Evolutionary conservation across 1,140 invertebrate species (phyloP).

Genomic region (Colletes latitarsis): DNA sequence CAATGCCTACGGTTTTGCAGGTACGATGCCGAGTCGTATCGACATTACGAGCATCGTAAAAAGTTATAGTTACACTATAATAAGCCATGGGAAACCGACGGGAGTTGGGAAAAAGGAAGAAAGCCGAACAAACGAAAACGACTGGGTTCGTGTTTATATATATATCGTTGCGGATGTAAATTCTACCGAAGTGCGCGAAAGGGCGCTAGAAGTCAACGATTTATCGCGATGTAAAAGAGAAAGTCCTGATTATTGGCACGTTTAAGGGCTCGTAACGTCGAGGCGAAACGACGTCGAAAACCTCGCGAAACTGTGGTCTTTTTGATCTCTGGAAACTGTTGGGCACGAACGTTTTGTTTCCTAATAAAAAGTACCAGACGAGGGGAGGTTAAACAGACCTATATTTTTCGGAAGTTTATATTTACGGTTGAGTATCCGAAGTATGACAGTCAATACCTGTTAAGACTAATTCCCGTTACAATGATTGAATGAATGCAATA

Average conservation of each 20-base stretch:
- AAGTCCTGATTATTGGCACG: constrained; percentile 64
- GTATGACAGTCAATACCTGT: no score
- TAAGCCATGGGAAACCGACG: constrained; percentile 67
- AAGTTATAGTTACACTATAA: constrained; percentile 79
- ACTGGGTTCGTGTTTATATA: constrained; percentile 54
- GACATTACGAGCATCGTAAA: constrained; percentile 74
- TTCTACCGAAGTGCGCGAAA: constrained; percentile 31
- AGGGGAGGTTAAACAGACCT: background rate
- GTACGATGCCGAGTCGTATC: constrained; percentile 57
- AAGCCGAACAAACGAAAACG: constrained; percentile 30
- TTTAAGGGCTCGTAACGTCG: constrained; percentile 55
- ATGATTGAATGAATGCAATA: no score
- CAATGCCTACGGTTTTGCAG: constrained; percentile 56
- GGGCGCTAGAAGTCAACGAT: constrained; percentile 49
- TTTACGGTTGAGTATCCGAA: no score
- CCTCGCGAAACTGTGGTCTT: background rate
- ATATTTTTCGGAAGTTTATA: background rate
- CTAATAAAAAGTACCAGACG: background rate
- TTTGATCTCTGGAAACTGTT: background rate
- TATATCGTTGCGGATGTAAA: constrained; percentile 52
- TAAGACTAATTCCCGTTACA: no score
- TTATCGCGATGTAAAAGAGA: constrained; percentile 60
- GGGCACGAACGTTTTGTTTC: background rate
- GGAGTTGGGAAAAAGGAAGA: constrained; percentile 27
- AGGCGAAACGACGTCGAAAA: constrained; percentile 19